Conservation (phyloP, 92 coral and sea anemone genomes). For the Phenganax stokvisi region DNA sequence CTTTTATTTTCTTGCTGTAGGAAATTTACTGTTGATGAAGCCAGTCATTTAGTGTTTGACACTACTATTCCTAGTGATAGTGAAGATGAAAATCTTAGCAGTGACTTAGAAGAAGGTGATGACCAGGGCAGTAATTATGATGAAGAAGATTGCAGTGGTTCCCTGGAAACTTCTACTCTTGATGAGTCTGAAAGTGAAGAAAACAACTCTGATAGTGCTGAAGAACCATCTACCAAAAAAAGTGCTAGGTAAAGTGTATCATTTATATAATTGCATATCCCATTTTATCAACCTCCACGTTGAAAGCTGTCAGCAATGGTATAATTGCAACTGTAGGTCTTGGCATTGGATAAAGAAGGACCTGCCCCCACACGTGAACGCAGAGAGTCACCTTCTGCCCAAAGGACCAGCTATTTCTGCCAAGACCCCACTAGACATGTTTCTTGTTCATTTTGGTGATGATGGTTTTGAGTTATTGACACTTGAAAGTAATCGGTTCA, state of each 20-base stretch:
- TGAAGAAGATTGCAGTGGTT: not conserved
- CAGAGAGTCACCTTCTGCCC: not conserved
- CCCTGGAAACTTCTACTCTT: no score
- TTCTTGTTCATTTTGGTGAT: no score
- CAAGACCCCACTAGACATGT: no score
- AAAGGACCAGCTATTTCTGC: no score
- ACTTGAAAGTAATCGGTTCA: no score
- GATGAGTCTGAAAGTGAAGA: not conserved
- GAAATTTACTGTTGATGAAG: no score
- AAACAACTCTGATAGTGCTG: not conserved
- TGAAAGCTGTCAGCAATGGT: not conserved
- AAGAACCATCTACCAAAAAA: not conserved
- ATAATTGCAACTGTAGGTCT: not conserved
- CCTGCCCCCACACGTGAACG: not conserved
- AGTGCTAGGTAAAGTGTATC: not conserved
- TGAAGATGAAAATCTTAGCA: not conserved
- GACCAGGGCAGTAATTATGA: not conserved
- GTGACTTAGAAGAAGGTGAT: not conserved
- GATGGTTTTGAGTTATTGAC: no score
- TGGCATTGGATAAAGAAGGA: slow-evolving; percentile 33
- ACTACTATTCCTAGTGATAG: not conserved
- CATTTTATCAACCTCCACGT: not conserved
- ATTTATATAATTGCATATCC: no score
- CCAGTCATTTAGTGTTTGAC: no score
- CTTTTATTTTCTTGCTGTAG: no score